A percentile compares a stretch with the other conserved stretches of the same genome.
phyloP scores from a whole-genome alignment of 2,797 vertebrate genomes.

The Tragelaphus oryx region DNA sequence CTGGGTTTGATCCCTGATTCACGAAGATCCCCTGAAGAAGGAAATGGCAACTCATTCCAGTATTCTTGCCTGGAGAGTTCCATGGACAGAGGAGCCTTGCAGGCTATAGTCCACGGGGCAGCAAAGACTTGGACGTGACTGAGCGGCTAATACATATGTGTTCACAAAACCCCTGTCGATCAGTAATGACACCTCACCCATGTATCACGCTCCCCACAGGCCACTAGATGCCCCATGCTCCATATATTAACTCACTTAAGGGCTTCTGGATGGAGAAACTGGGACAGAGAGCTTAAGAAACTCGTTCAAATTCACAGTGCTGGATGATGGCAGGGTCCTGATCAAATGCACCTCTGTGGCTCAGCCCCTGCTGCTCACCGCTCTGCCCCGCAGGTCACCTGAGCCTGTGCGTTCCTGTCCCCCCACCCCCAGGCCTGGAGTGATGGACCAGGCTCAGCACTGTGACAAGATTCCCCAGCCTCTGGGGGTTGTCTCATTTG shows the following conservation, averaged over 20 bases:
- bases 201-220: rapidly evolving
- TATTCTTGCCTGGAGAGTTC: neutral
- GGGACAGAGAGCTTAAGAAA: neutral
- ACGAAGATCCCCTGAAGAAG: neutral
- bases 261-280: too few relatives aligned
- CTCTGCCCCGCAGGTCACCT: neutral
- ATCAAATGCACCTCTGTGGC: neutral
- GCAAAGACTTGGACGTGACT: neutral
- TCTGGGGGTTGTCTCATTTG: neutral
- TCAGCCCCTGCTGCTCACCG: neutral
- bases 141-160: neutral
- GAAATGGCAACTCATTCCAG: neutral
- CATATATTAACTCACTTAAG: neutral
- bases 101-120: neutral
- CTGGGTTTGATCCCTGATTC: neutral
- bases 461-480: neutral
- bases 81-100: neutral
- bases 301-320: neutral
- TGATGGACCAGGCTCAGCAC: neutral
- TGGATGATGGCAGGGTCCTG: neutral
- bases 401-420: neutral
- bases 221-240: neutral
- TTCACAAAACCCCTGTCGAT: neutral
- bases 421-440: neutral
- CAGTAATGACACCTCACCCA: neutral